These are phyloP conservation scores for Drosophila hydei DNA, from an alignment of 1,140 invertebrate genomes.

Conservation along the genomic window DNA sequence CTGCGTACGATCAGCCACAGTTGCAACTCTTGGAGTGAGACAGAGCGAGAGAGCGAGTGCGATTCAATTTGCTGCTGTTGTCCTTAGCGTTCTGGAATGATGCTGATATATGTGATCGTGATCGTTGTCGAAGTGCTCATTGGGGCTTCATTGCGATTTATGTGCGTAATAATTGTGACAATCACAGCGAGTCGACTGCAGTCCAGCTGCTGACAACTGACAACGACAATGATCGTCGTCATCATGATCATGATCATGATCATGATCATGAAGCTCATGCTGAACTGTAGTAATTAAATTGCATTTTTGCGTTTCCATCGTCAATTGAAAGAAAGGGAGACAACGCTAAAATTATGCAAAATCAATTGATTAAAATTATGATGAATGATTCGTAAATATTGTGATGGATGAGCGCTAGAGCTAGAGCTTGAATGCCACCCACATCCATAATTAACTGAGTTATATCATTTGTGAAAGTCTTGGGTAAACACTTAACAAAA, in stretches of 20 bases:
- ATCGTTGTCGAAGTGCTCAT: constrained; percentile 36
- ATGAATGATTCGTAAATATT: constrained; percentile 32
- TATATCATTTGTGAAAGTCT: constrained; percentile 41
- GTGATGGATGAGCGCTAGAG: constrained; percentile 6
- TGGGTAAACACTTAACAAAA: background rate
- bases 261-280: constrained; percentile 1
- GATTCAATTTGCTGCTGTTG: constrained; percentile 36
- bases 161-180: constrained; percentile 83
- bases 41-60: background rate
- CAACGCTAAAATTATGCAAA: constrained; percentile 29
- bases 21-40: background rate
- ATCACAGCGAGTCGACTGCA: constrained; percentile 61
- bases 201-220: constrained; percentile 44
- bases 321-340: constrained; percentile 7
- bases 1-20: constrained; percentile 35
- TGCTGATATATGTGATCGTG: constrained; percentile 16
- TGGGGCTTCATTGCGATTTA: constrained; percentile 76
- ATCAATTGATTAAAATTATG: constrained; percentile 43
- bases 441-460: constrained; percentile 7
- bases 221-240: constrained; percentile 35
- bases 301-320: constrained; percentile 13
- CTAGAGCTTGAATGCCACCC: constrained; percentile 19
- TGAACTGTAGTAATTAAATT: constrained; percentile 60
- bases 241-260: constrained; percentile 23
- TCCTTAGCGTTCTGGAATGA: constrained; percentile 9